A percentile compares a stretch with the other conserved stretches of the same genome.
Evolutionary conservation across 2,113 vertebrate species (phyloP).

Genomic region (Chelonoidis abingdonii): DNA sequence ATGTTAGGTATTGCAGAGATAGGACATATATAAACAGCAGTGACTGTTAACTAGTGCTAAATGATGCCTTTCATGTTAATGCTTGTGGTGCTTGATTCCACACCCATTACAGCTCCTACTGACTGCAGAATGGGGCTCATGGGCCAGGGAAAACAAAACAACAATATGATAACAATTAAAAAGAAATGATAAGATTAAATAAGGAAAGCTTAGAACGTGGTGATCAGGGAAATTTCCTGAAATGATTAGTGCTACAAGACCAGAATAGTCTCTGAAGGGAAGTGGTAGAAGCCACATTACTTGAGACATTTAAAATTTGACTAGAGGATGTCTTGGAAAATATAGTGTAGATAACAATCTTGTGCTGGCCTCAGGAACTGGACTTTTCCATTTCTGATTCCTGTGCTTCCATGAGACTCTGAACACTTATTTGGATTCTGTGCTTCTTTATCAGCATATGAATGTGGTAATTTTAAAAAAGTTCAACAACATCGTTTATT

Average conservation of each 20-base stretch:
- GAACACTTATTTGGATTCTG: not conserved
- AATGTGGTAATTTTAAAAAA: not conserved
- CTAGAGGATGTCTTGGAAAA: not conserved
- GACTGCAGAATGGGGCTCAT: not conserved
- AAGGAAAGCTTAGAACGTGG: not conserved
- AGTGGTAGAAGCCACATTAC: not conserved
- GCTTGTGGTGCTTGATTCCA: not conserved
- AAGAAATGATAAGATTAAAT: not conserved
- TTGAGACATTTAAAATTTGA: not conserved
- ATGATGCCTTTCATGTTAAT: not conserved
- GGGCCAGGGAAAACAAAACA: not conserved
- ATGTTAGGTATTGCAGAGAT: not conserved
- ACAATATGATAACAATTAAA: not conserved
- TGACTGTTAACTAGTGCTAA: not conserved
- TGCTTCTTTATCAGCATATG: not conserved
- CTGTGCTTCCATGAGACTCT: not conserved
- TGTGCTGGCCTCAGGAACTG: not conserved
- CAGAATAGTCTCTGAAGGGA: not conserved
- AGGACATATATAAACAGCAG: not conserved
- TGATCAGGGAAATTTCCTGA: not conserved
- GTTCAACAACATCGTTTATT: not conserved
- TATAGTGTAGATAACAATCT: not conserved
- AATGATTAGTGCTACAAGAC: not conserved
- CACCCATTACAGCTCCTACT: not conserved
- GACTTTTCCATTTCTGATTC: not conserved